Evolutionary conservation across 2,888 invertebrate genomes (phyloP), one percentile per base, ranked within the genome.

Genomic region (Hirtodrosophila trivittata): DNA sequence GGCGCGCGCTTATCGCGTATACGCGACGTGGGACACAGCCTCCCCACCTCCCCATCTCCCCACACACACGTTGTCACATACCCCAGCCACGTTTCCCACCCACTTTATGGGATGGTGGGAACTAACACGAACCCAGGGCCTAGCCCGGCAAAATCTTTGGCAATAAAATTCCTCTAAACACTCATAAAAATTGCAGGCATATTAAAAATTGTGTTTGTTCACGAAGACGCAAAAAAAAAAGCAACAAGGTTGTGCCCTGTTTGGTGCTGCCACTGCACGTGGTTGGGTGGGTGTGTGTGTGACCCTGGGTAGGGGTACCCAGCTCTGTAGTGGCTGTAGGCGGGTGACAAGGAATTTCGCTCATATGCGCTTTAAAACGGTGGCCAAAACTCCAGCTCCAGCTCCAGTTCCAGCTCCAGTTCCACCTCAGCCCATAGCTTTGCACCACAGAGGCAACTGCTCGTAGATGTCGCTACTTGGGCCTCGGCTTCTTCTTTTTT

Each of bases 161-260:
- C 90, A 90, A 90, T 89, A 89, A 89, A 89, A 90, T 89, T 89
- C 87, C 88, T 86, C 87, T 89, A 86, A 88, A 90, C 88, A 89
- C 89, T 89, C 90, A 89, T 90, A 89, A 89, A 90, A 90, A 89
- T 89, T 89, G 89, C 88, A 87, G 77, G 89, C 87, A 90, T 90
- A 90, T 90, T 89, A 89, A 89, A 89, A 89, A 89, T 87, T 89
- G 87, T 88, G 87, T 89, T 89, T 89, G 86, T 84, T 89, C 87
- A 80, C 77, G 69, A 82, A 65, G 55, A 49, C 47, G 55, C 68
- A 66, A 65, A 63, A 52, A 54, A 57, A 71, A 66, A 47, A 66
- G 59, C 65, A 71, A 75, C 38, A 66, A 58, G 45, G 57, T 67
- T 50, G 42, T 46, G 47, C 13, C 16, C 30, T 25, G 28, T 30